Evolutionary conservation across 2,888 invertebrate species (phyloP).

Genomic region (Stramonita haemastoma): DNA sequence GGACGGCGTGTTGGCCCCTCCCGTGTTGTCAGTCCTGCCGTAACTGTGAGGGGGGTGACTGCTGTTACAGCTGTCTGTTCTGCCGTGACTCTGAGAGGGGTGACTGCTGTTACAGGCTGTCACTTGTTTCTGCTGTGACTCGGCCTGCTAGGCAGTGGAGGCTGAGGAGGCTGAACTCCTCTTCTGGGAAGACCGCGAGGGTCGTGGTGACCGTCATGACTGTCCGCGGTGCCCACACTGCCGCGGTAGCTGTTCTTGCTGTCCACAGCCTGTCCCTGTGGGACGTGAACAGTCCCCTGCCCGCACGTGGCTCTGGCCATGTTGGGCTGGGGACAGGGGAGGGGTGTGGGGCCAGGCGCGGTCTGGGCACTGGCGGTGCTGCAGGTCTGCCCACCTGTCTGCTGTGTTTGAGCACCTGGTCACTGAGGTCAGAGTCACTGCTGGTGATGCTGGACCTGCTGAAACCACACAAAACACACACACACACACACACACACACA

Average conservation of each 20-base stretch:
- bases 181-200: neutral
- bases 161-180: neutral
- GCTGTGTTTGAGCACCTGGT: slow-evolving; percentile 37
- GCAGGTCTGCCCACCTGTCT: slow-evolving; percentile 1
- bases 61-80: neutral
- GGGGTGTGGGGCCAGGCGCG: slow-evolving; percentile 19
- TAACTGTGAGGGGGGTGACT: neutral
- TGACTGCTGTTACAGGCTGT: neutral
- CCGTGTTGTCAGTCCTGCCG: neutral
- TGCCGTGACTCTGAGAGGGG: neutral
- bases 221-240: neutral
- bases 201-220: neutral
- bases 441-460: slow-evolving; percentile 56
- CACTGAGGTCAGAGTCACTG: slow-evolving; percentile 55
- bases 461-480: neutral
- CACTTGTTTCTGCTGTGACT: neutral
- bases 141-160: too few species aligned
- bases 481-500: neutral
- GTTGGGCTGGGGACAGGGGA: neutral
- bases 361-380: slow-evolving; percentile 2
- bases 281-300: slow-evolving; percentile 8
- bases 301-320: neutral
- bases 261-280: neutral
- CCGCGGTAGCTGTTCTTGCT: neutral
- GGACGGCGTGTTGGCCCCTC: neutral